Evolutionary conservation across 1,140 invertebrate genomes (phyloP).

Genomic region (Diorhabda sublineata): DNA sequence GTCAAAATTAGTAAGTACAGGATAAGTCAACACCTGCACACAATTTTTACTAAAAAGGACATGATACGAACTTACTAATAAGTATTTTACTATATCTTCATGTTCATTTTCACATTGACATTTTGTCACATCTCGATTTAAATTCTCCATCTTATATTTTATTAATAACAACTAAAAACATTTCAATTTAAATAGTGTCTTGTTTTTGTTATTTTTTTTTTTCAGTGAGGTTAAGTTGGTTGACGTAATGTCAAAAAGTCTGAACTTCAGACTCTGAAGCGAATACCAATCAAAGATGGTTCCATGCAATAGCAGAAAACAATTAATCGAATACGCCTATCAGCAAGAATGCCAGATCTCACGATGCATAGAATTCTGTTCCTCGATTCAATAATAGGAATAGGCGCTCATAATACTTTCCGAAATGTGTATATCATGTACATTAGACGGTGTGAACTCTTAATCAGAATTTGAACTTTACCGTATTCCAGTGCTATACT

Average conservation of each 20-base stretch:
- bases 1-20: too few species aligned
- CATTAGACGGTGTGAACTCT: too few species aligned
- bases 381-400: too few species aligned
- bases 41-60: background rate
- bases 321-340: background rate
- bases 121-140: background rate
- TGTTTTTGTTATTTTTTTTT: slow-evolving; percentile 1
- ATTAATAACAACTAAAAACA: background rate
- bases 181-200: background rate
- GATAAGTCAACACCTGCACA: background rate
- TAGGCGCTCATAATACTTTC: too few species aligned
- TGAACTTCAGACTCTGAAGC: too few species aligned
- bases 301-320: background rate
- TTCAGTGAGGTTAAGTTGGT: background rate
- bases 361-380: background rate
- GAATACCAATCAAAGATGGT: too few species aligned
- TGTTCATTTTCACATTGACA: slow-evolving; percentile 17
- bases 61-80: slow-evolving; percentile 10
- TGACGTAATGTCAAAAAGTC: background rate
- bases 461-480: too few species aligned
- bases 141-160: slow-evolving; percentile 6
- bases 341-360: background rate
- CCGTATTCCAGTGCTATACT: too few species aligned
- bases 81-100: slow-evolving; percentile 11
- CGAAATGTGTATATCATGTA: too few species aligned